Evolutionary conservation across 2,888 invertebrate species (phyloP), one percentile per base, ranked within the genome.

Genomic region (Phlogophora meticulosa): DNA sequence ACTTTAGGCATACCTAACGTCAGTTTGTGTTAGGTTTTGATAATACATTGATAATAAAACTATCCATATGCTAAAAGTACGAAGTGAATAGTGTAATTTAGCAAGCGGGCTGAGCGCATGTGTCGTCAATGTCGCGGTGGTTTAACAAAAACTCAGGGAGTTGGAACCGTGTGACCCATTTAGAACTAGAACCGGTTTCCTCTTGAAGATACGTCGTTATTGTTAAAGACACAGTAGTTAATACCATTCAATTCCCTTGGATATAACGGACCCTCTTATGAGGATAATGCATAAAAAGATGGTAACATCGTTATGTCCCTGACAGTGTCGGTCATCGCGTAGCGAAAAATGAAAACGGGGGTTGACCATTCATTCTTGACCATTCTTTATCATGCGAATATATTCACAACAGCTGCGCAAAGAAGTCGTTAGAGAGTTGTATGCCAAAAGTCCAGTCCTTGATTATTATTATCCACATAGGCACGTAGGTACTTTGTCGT

Each of bases 91-190:
- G 60, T 63, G 48, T 73, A 57, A 74, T 80, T 78, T 79, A 74
- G 79, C 81, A 62, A 81, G 71, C 70, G 42, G 40, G 65, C 61
- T 73, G 58, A 63, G 71, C 72, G 72, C 78, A 82, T 82, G 76
- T 74, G 83, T 80, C 83, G 85, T 83, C 86, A 80, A 80, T 84
- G 83, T 88, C 88, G 89, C 89, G 87, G 89, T 89, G 84, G 86
- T 86, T 87, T 86, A 85, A 91, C 90, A 93, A 93, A 92, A 93
- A 93, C 89, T 88, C 88, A 87, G 90, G 92, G 91, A 91, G 90
- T 89, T 91, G 91, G 88, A 93, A 94, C 94, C 95, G 95, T 95
- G 95, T 94, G 95, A 95, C 95, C 95, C 95, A 95, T 95, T 95
- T 94, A 94, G 91, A 83, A 86, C 88, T 90, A 89, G 89, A 94